A percentile compares a stretch with the other conserved stretches of the same genome.
phyloP scores from a whole-genome alignment of 1,140 invertebrate genomes.

The Apocrypta bakeri region DNA sequence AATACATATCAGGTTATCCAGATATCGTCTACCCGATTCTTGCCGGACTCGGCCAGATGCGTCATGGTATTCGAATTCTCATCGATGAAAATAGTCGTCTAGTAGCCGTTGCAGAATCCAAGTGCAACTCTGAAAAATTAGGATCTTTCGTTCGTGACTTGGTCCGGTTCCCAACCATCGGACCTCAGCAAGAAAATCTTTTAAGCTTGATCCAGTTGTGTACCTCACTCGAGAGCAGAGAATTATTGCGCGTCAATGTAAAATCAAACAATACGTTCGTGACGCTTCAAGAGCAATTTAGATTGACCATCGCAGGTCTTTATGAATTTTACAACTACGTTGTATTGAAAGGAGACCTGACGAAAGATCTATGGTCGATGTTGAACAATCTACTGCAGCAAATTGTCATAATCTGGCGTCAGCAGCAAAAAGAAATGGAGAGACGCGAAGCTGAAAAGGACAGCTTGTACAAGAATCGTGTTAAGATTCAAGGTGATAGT shows the following conservation, averaged over 20 bases:
- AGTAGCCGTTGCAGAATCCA: slow-evolving; percentile 54
- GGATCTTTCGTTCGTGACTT: slow-evolving; percentile 71
- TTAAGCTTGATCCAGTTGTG: slow-evolving; percentile 71
- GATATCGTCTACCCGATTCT: slow-evolving; percentile 81
- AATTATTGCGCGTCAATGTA: slow-evolving; percentile 57
- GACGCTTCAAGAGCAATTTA: slow-evolving; percentile 66
- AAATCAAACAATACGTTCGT: slow-evolving; percentile 46
- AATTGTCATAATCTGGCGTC: slow-evolving; percentile 83
- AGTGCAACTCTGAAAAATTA: slow-evolving; percentile 50
- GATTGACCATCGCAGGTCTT: slow-evolving; percentile 80
- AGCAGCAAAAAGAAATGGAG: slow-evolving; percentile 81
- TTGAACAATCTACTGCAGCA: slow-evolving; percentile 77
- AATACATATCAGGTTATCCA: slow-evolving; percentile 78
- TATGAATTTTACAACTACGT: slow-evolving; percentile 79
- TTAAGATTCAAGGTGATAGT: slow-evolving; percentile 73
- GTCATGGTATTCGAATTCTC: slow-evolving; percentile 75
- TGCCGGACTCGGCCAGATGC: slow-evolving; percentile 77
- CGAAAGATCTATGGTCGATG: slow-evolving; percentile 70
- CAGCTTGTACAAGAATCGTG: slow-evolving; percentile 86
- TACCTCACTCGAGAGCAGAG: slow-evolving; percentile 56
- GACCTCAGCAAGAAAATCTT: slow-evolving; percentile 66
- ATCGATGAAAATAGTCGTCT: slow-evolving; percentile 68
- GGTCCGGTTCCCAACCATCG: slow-evolving; percentile 72
- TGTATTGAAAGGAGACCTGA: slow-evolving; percentile 71
- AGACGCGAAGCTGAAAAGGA: slow-evolving; percentile 84